phyloP scores from a whole-genome alignment of 2,113 vertebrate genomes.

The Pyrgilauda ruficollis region DNA sequence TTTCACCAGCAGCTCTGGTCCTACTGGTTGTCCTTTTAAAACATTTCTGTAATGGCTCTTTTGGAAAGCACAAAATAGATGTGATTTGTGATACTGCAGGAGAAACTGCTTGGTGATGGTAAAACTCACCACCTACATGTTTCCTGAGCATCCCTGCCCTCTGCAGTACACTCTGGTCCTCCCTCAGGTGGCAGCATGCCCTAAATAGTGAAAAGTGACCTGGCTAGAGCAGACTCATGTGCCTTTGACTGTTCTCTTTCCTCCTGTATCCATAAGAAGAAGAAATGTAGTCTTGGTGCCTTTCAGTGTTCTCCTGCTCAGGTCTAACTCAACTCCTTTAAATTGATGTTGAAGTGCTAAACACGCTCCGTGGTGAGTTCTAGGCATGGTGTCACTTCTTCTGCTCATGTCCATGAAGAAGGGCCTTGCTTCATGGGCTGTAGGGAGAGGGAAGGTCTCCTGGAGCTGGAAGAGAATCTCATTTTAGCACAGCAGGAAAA shows the following conservation, averaged over 20 bases:
- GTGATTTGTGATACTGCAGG: not conserved
- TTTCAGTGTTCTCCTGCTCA: not conserved
- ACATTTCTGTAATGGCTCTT: not conserved
- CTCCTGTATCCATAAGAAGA: not conserved
- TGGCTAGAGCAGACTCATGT: not conserved
- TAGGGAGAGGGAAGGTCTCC: not conserved
- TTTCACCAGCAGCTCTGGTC: not conserved
- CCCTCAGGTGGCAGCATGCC: not conserved
- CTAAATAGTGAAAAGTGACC: not conserved
- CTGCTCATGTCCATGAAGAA: not conserved
- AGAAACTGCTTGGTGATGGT: constrained; percentile 1
- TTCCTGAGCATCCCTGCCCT: not conserved
- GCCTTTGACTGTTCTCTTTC: not conserved
- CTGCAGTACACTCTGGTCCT: not conserved
- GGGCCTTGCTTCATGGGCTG: not conserved
- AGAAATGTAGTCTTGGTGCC: not conserved
- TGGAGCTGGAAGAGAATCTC: not conserved
- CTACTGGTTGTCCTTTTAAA: not conserved
- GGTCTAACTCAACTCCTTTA: not conserved
- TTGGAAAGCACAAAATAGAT: not conserved
- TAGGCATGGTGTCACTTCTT: not conserved
- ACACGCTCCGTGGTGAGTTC: fast-evolving
- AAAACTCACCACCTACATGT: not conserved
- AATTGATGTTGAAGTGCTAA: not conserved
- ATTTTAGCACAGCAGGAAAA: not conserved